phyloP scores from a whole-genome alignment of 2,113 vertebrate genomes.

The Atrichornis clamosus region DNA sequence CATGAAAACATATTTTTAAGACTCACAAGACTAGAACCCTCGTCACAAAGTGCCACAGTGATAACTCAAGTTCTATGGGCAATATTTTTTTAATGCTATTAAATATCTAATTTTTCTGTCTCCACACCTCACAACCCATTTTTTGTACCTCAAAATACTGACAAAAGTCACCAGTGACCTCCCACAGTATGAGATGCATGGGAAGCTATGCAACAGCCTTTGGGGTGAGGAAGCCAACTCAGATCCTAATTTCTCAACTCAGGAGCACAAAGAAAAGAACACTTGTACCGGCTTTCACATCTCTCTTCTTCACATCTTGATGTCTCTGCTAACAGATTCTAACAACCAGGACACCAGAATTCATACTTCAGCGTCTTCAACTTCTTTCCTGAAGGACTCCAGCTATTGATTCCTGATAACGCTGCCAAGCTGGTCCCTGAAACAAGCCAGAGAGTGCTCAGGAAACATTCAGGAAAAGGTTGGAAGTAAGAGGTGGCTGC shows the following conservation, averaged over 20 bases:
- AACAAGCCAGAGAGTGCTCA: conserved; percentile 7
- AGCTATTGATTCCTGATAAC: conserved; percentile 6
- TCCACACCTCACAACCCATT: background rate
- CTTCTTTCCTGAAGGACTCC: conserved; percentile 29
- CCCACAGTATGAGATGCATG: background rate
- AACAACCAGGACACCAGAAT: conserved; percentile 28
- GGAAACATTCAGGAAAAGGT: background rate
- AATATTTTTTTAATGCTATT: background rate
- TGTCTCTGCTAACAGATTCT: conserved; percentile 6
- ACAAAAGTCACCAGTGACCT: background rate
- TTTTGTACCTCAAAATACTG: background rate
- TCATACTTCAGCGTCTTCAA: conserved; percentile 12
- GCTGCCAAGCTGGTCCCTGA: background rate
- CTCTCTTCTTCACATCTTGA: conserved; percentile 12
- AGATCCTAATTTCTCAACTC: background rate
- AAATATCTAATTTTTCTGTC: background rate
- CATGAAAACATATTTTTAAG: background rate
- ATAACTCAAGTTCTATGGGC: background rate
- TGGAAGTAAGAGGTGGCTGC: background rate
- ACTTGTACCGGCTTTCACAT: background rate
- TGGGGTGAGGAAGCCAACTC: background rate
- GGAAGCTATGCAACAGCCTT: background rate
- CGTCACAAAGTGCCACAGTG: background rate
- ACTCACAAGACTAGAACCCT: background rate
- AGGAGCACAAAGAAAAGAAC: conserved; percentile 10